These are phyloP conservation scores for Globia sparganii DNA, from an alignment of 2,888 invertebrate genomes.

Conservation along the genomic window DNA sequence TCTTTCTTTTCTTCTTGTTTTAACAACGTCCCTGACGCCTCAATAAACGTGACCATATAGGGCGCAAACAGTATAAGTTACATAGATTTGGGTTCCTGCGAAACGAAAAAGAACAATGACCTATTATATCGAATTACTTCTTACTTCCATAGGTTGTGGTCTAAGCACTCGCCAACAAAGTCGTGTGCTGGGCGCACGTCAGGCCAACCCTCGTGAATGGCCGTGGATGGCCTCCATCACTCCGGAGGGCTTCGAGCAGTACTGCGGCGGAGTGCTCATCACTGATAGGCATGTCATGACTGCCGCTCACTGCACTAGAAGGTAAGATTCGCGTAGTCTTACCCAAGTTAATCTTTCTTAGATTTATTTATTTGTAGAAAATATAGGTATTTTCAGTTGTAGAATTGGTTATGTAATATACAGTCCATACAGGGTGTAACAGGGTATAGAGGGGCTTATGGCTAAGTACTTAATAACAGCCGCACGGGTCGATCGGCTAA, in stretches of 20 bases:
- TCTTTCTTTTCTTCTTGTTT: background rate
- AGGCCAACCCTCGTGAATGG: conserved; percentile 93
- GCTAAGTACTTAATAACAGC: too few species aligned
- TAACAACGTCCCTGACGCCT: background rate
- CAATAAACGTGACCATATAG: background rate
- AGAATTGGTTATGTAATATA: background rate
- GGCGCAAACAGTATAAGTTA: background rate
- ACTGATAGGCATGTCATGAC: conserved; percentile 95
- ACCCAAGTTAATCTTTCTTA: background rate
- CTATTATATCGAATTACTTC: background rate
- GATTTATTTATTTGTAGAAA: background rate
- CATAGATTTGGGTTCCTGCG: background rate
- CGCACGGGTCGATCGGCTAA: too few species aligned
- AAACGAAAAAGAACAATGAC: background rate
- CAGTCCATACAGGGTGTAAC: background rate
- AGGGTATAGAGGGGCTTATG: too few species aligned
- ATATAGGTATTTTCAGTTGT: background rate
- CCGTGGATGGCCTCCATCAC: conserved; percentile 96
- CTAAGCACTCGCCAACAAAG: conserved; percentile 87
- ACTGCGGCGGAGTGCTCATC: conserved; percentile 95
- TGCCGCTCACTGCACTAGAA: conserved; percentile 93
- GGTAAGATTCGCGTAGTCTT: conserved; percentile 76
- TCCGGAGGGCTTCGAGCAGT: conserved; percentile 90
- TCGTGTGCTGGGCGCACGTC: conserved; percentile 91
- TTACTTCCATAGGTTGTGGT: conserved; percentile 87